phyloP scores from a whole-genome alignment of 2,797 vertebrate genomes.

The Gymnothorax javanicus region DNA sequence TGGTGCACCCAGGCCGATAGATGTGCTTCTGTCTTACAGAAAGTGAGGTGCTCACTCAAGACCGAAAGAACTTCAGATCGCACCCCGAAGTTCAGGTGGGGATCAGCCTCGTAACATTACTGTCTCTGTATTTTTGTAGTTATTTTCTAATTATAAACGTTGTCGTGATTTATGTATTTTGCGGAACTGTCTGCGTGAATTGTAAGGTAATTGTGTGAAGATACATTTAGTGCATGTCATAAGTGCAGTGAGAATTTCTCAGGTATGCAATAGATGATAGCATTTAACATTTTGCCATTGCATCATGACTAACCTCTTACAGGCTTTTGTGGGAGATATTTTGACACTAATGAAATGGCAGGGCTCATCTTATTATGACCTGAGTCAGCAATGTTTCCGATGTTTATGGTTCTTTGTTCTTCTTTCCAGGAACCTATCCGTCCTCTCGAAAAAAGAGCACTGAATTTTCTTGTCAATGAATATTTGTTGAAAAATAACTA shows the following conservation, averaged over 20 bases:
- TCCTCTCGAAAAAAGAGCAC: slow-evolving; percentile 97
- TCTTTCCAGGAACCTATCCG: slow-evolving; percentile 87
- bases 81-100: slow-evolving; percentile 99
- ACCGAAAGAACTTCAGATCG: slow-evolving; percentile 97
- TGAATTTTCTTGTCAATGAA: slow-evolving; percentile 99
- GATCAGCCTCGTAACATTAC: neutral
- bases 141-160: neutral
- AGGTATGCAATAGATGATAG: neutral
- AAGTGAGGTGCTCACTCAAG: slow-evolving; percentile 92
- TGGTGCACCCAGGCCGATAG: slow-evolving; percentile 4
- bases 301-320: neutral
- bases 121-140: neutral
- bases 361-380: neutral
- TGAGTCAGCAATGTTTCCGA: neutral
- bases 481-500: slow-evolving; percentile 98
- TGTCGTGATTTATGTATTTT: neutral
- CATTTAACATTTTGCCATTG: neutral
- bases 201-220: neutral
- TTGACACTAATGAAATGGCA: neutral
- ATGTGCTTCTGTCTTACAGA: slow-evolving; percentile 68
- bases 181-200: neutral
- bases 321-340: neutral
- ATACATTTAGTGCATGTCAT: neutral
- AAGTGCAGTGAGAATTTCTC: neutral
- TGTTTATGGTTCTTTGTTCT: neutral